A percentile compares a stretch with the other conserved stretches of the same genome.
phyloP scores from a whole-genome alignment of 2,888 invertebrate species.

The Cecidostiba fungosa region DNA sequence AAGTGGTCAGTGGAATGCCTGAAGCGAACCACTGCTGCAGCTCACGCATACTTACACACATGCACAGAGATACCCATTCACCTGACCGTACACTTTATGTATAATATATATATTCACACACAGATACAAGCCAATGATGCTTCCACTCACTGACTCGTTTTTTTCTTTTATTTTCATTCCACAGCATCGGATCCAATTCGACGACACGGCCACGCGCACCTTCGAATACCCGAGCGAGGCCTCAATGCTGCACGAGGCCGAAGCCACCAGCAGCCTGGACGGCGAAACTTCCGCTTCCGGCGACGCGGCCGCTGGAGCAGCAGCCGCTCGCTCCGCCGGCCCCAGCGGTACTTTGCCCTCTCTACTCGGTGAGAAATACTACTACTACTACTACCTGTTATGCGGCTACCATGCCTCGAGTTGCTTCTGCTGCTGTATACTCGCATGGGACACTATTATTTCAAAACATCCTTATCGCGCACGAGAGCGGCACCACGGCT shows the following conservation, averaged over 20 bases:
- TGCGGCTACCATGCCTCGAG: neutral
- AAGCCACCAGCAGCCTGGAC: slow-evolving; percentile 69
- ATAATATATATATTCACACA: neutral
- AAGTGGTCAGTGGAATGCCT: slow-evolving; percentile 2
- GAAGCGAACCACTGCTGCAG: neutral
- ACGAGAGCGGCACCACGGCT: neutral
- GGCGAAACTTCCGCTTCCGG: slow-evolving; percentile 75
- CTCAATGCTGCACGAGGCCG: slow-evolving; percentile 83
- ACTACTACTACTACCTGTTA: neutral
- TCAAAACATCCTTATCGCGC: slow-evolving; percentile 39
- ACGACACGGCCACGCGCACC: slow-evolving; percentile 92
- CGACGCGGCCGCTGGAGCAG: slow-evolving; percentile 71
- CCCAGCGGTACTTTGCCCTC: slow-evolving; percentile 64
- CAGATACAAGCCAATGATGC: slow-evolving; percentile 9
- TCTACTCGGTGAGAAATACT: slow-evolving; percentile 62
- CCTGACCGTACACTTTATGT: neutral
- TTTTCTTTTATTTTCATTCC: slow-evolving; percentile 68
- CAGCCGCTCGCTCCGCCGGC: slow-evolving; percentile 55
- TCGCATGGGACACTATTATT: slow-evolving; percentile 59
- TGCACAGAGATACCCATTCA: neutral
- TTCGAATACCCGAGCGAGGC: slow-evolving; percentile 97
- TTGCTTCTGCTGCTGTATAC: neutral
- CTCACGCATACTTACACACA: neutral
- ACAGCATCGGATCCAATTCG: slow-evolving; percentile 94
- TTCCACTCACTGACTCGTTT: neutral